These are phyloP conservation scores for Galaxias olidus DNA, from an alignment of 2,797 vertebrate genomes.

Conservation along the genomic window DNA sequence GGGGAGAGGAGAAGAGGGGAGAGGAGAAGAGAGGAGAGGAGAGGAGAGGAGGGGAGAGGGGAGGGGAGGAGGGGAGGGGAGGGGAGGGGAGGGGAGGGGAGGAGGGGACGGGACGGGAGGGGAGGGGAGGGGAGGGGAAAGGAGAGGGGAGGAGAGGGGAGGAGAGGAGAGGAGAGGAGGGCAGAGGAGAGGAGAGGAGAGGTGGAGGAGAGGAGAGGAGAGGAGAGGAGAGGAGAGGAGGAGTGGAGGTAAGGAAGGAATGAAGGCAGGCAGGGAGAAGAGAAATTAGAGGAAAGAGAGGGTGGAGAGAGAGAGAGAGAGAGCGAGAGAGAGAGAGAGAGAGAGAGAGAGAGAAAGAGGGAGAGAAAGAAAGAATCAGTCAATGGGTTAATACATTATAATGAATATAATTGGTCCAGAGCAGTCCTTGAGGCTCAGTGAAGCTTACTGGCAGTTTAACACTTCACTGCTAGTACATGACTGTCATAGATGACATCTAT, in stretches of 20 bases:
- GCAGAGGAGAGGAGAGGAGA: background rate
- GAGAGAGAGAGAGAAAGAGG: background rate
- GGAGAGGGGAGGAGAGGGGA: background rate
- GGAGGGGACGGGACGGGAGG: background rate
- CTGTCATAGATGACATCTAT: too few relatives aligned
- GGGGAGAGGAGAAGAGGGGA: background rate
- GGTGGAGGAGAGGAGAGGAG: background rate
- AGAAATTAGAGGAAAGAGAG: too few relatives aligned
- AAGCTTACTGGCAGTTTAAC: too few relatives aligned
- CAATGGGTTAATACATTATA: too few relatives aligned
- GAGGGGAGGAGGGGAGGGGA: background rate
- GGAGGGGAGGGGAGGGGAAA: background rate
- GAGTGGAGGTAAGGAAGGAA: too few relatives aligned
- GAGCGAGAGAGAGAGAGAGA: background rate
- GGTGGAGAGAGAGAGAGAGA: background rate
- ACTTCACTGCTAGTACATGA: too few relatives aligned
- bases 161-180: conserved; percentile 3
- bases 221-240: background rate
- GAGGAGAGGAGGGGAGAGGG: background rate
- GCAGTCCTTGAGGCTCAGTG: too few relatives aligned
- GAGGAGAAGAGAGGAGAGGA: background rate
- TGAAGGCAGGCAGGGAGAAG: too few relatives aligned
- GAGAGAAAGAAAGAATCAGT: background rate
- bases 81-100: background rate
- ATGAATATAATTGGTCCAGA: too few relatives aligned